Conservation (phyloP, 2,113 vertebrate species). For the Syrrhaptes paradoxus region DNA sequence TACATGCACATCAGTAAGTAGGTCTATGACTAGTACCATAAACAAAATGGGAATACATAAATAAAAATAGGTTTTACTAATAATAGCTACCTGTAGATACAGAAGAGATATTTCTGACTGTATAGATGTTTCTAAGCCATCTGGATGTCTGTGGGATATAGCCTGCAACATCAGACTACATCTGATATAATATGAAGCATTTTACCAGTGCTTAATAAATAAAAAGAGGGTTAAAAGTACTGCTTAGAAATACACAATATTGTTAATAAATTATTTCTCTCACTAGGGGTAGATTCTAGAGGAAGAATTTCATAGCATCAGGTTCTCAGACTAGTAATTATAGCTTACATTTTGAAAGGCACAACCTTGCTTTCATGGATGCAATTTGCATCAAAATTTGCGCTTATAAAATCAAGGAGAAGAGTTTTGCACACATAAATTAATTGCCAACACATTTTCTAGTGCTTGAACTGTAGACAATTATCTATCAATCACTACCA, state of each 20-base stretch:
- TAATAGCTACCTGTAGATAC: background rate
- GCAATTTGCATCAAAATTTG: slow-evolving; percentile 57
- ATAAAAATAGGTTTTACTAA: background rate
- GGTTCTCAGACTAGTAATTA: slow-evolving; percentile 54
- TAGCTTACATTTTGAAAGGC: slow-evolving; percentile 40
- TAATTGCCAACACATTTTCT: slow-evolving; percentile 16
- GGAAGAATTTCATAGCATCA: slow-evolving; percentile 19
- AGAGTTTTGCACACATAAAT: slow-evolving; percentile 37
- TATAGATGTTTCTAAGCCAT: background rate
- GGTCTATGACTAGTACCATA: background rate
- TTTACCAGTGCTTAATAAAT: slow-evolving; percentile 6
- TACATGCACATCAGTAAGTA: background rate
- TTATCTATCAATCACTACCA: slow-evolving; percentile 10
- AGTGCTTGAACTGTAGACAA: slow-evolving; percentile 28
- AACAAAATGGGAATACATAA: background rate
- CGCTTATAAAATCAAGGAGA: slow-evolving; percentile 45
- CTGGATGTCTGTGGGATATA: background rate
- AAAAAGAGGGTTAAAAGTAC: background rate
- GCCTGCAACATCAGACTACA: background rate
- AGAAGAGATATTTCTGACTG: background rate
- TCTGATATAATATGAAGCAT: background rate
- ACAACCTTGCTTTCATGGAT: slow-evolving; percentile 11
- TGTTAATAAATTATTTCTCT: slow-evolving; percentile 13
- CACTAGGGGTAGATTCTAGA: background rate
- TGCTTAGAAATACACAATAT: slow-evolving; percentile 9